phyloP scores from a whole-genome alignment of 2,888 invertebrate species.

The Brachynemurus nebulosus region DNA sequence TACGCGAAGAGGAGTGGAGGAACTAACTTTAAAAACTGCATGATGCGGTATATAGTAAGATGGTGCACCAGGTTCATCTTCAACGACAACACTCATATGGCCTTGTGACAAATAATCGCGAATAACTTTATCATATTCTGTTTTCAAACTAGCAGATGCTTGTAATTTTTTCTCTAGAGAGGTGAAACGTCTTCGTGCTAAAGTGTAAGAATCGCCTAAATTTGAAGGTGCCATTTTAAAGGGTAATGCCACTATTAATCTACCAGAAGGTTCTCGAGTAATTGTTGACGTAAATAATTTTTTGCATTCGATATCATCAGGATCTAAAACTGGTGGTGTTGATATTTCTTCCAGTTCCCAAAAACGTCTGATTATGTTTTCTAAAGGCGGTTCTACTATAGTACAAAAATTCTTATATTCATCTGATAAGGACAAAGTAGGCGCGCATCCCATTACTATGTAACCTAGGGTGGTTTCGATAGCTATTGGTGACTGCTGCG shows the following conservation, averaged over 20 bases:
- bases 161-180: slow-evolving; percentile 11
- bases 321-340: not conserved
- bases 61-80: not conserved
- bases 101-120: not conserved
- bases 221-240: slow-evolving; percentile 5
- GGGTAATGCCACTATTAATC: slow-evolving; percentile 16
- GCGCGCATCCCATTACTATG: not conserved
- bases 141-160: slow-evolving; percentile 5
- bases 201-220: slow-evolving; percentile 10
- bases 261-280: slow-evolving; percentile 11
- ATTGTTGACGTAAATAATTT: slow-evolving; percentile 11
- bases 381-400: not conserved
- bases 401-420: not conserved
- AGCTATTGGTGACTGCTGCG: not conserved
- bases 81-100: not conserved
- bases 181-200: slow-evolving; percentile 11
- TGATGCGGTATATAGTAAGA: slow-evolving; percentile 11
- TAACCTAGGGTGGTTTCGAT: not conserved
- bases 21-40: not conserved
- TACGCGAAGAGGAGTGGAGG: slow-evolving; percentile 3
- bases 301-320: slow-evolving; percentile 13
- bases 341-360: slow-evolving; percentile 16
- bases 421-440: not conserved
- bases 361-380: slow-evolving; percentile 12
- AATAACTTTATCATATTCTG: slow-evolving; percentile 5